Percentiles rank a stretch among this genome's conserved stretches.
phyloP scores from a whole-genome alignment of 2,797 vertebrate species.

The Dromococcyx pavoninus region DNA sequence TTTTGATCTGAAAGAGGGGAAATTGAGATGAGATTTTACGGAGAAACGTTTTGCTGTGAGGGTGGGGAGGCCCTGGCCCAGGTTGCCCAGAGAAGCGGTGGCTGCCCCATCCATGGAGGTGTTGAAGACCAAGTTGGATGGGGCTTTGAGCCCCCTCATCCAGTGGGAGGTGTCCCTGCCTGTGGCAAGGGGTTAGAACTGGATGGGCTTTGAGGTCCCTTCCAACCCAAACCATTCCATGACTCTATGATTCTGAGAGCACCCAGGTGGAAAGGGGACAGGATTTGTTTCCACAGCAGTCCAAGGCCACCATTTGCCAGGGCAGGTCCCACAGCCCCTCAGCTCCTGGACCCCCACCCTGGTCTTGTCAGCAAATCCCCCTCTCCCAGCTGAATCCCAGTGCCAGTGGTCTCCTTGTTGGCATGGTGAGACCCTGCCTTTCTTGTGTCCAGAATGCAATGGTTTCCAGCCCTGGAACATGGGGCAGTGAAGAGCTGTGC shows the following conservation, averaged over 20 bases:
- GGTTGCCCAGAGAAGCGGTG: no score
- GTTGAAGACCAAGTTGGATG: no score
- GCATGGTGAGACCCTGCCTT: not conserved
- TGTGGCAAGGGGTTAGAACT: no score
- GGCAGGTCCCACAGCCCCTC: not conserved
- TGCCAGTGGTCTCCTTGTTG: not conserved
- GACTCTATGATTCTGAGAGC: not conserved
- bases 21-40: no score
- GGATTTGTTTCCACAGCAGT: not conserved
- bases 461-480: not conserved
- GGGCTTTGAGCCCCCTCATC: no score
- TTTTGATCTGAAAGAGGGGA: no score
- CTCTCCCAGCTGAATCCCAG: not conserved
- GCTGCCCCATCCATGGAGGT: no score
- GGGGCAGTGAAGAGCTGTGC: not conserved
- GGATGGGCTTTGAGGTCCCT: no score
- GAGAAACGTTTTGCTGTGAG: no score
- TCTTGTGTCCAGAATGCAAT: not conserved
- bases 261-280: not conserved
- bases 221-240: not conserved
- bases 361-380: not conserved
- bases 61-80: no score
- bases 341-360: fast-evolving
- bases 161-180: no score
- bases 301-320: not conserved